Evolutionary conservation across 1,140 invertebrate species (phyloP).

Genomic region (Drosophila ogumai): DNA sequence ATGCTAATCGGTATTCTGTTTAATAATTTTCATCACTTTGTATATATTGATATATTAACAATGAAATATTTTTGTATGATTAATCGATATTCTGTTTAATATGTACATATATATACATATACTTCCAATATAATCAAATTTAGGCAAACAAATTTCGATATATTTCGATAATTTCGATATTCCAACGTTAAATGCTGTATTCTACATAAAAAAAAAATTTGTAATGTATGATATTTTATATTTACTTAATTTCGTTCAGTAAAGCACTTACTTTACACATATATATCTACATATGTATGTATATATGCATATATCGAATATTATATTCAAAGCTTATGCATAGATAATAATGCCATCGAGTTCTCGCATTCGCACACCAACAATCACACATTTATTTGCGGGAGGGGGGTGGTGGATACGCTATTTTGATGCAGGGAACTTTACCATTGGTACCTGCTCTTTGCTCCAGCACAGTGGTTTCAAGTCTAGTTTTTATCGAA

Average conservation of each 20-base stretch:
- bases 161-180: no score
- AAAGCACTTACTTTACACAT: not conserved
- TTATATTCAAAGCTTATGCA: constrained; percentile 40
- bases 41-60: no score
- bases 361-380: not conserved
- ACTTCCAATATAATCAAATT: no score
- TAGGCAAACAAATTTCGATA: no score
- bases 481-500: not conserved
- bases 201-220: no score
- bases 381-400: constrained; percentile 32
- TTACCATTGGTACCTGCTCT: constrained; percentile 34
- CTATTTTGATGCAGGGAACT: constrained; percentile 15
- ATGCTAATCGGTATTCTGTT: no score
- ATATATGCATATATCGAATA: constrained; percentile 18
- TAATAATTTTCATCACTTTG: no score
- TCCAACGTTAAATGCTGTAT: no score
- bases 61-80: no score
- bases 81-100: no score
- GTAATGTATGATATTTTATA: not conserved
- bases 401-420: not conserved
- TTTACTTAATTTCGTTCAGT: not conserved
- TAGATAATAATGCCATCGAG: constrained; percentile 49
- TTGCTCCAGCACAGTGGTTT: constrained; percentile 7
- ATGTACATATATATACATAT: no score
- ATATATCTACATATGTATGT: not conserved